phyloP scores from a whole-genome alignment of 2,113 vertebrate species.

The Lophochroa leadbeateri region DNA sequence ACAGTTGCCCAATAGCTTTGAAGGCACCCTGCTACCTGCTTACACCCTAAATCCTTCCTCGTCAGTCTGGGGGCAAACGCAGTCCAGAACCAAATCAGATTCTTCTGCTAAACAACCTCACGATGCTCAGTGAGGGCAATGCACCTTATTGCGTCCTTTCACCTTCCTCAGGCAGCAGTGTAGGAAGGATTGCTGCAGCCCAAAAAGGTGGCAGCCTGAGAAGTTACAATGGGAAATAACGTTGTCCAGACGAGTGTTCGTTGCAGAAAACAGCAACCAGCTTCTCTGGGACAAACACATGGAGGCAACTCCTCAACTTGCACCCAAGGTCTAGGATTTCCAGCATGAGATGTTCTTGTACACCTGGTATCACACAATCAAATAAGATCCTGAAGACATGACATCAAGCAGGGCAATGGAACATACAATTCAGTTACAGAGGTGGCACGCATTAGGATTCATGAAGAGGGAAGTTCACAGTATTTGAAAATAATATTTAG shows the following conservation, averaged over 20 bases:
- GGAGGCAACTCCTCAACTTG: neutral
- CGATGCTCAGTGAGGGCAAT: rapidly evolving
- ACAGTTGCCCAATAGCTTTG: neutral
- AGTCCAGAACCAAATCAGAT: neutral
- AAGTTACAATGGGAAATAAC: neutral
- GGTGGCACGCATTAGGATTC: neutral
- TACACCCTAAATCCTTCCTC: neutral
- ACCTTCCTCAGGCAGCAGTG: neutral
- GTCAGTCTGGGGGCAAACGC: neutral
- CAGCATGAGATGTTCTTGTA: neutral
- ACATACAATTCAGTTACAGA: neutral
- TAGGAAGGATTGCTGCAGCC: neutral
- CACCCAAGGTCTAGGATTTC: neutral
- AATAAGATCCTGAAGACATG: neutral
- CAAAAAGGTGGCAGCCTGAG: neutral
- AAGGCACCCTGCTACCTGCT: neutral
- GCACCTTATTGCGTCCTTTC: neutral
- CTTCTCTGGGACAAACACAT: neutral
- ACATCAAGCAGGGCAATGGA: neutral
- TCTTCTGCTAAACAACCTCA: neutral
- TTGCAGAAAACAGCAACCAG: neutral
- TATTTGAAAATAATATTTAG: neutral
- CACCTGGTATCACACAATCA: neutral
- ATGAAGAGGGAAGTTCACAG: neutral
- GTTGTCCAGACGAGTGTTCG: neutral